Base-by-base conservation (phyloP, 2,888 invertebrate genomes). In the Caenorhabditis becei region DNA sequence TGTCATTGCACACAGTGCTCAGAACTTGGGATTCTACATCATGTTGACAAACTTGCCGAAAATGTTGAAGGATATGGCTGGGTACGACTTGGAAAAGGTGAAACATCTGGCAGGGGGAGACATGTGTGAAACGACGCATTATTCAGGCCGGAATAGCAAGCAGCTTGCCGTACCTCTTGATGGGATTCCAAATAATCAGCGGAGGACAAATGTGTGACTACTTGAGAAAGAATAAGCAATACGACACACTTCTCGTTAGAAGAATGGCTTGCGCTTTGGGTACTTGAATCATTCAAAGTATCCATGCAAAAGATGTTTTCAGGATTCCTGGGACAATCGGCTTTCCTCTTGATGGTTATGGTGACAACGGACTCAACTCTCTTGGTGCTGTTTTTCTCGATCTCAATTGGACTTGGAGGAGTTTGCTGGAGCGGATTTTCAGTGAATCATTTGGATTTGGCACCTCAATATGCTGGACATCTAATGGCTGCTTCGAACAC, bases 401-500 rank as follows among this genome's bases (percentile, higher is more conserved):
- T 96, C 59, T 96, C 96, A 0, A 96, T 96, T 0, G 96, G 96
- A 0, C 92, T 96, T 0, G 96, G 97, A 0, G 93, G 96, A 0
- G 96, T 96, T 91, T 95, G 96, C 0, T 96, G 96, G 96, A 94
- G 96, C 7, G 96, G 96, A 51, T 96, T 95, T 88, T 93, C 93
- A 78, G 93, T 93, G n/a, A 94, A 93, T 86, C 96, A 96, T 91
- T 92, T 97, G 91, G 97, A 97, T 91, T 94, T 97, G 66, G 96
- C 96, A 0, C 96, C 96, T 0, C 95, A 95, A 84, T 96, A 95
- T 92, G 96, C 96, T 11, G 95, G 96, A 91, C 94, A 97, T 0
- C 92, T 97, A 69, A 96, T 97, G 96, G 97, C 96, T 0, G 93
- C 96, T 11, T 95, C 96, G 11, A 97, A 97, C 92, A 96, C 96